Conservation (phyloP, 2,113 vertebrate genomes). For the Recurvirostra avosetta region DNA sequence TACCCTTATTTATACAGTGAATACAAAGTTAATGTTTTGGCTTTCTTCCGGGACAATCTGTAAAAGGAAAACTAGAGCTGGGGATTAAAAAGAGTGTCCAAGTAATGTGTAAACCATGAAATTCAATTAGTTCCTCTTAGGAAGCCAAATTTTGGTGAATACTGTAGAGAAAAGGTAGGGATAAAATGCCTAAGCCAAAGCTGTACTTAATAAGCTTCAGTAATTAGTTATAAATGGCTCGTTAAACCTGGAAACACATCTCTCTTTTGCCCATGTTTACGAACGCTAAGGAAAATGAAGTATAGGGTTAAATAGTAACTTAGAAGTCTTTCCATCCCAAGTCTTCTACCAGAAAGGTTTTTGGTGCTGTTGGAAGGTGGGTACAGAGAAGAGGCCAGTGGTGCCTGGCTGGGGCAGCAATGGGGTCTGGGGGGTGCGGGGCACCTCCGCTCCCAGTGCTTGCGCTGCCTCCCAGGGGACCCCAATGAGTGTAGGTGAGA, state of each 20-base stretch:
- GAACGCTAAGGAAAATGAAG: neutral
- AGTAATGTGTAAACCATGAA: conserved; percentile 69
- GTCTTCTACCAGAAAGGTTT: neutral
- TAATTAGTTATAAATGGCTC: conserved; percentile 68
- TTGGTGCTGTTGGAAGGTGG: neutral
- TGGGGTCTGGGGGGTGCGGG: rapidly evolving
- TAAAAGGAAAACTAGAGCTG: conserved; percentile 46
- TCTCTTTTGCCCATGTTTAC: neutral
- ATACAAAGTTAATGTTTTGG: conserved; percentile 61
- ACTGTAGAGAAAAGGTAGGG: conserved; percentile 69
- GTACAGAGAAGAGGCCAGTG: neutral
- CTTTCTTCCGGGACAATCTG: conserved; percentile 65
- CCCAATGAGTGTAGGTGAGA: neutral
- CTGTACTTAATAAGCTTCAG: conserved; percentile 67
- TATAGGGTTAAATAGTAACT: conserved; percentile 9
- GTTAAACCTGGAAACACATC: conserved; percentile 49
- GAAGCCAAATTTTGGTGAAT: conserved; percentile 74
- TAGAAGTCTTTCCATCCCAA: neutral
- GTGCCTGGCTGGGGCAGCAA: neutral
- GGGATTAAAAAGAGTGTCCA: conserved; percentile 67
- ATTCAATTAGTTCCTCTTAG: conserved; percentile 73
- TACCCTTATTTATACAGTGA: conserved; percentile 47
- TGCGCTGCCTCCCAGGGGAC: neutral
- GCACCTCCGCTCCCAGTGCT: too few species aligned
- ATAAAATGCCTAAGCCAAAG: conserved; percentile 66